phyloP scores from a whole-genome alignment of 2,113 vertebrate species.

The Lampris incognitus region DNA sequence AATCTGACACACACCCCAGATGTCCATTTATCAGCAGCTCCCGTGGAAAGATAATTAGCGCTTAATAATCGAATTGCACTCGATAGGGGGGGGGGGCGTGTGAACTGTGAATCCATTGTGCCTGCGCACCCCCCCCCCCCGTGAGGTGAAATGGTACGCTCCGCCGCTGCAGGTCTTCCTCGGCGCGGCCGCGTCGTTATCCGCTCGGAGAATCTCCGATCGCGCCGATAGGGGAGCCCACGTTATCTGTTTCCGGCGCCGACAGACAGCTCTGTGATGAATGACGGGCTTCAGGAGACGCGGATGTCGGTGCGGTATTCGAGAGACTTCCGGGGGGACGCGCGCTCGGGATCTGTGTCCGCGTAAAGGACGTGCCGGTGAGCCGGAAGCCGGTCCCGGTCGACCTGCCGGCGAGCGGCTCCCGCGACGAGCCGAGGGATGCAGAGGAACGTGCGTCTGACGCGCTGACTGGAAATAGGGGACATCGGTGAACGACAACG shows the following conservation, averaged over 20 bases:
- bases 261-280: conserved; percentile 41
- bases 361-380: conserved; percentile 22
- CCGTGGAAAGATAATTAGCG: fast-evolving
- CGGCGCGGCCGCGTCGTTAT: conserved; percentile 63
- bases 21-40: fast-evolving
- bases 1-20: fast-evolving
- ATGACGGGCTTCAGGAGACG: background rate
- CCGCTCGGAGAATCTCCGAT: conserved; percentile 48
- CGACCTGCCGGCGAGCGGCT: conserved; percentile 40
- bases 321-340: conserved; percentile 10
- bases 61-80: background rate
- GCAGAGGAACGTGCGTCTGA: conserved; percentile 42
- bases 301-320: background rate
- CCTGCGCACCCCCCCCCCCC: conserved; percentile 26
- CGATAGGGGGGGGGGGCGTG: background rate
- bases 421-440: conserved; percentile 41
- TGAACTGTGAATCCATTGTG: background rate
- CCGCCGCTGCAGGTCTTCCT: conserved; percentile 71
- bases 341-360: conserved; percentile 2
- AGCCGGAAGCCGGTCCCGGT: conserved; percentile 27
- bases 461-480: conserved; percentile 24
- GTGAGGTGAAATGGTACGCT: conserved; percentile 65
- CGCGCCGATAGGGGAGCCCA: background rate
- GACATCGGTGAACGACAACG: conserved; percentile 8
- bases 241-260: background rate